Evolutionary conservation across 2,797 vertebrate genomes (phyloP).

Genomic region (Enteromius thamalakanensis): DNA sequence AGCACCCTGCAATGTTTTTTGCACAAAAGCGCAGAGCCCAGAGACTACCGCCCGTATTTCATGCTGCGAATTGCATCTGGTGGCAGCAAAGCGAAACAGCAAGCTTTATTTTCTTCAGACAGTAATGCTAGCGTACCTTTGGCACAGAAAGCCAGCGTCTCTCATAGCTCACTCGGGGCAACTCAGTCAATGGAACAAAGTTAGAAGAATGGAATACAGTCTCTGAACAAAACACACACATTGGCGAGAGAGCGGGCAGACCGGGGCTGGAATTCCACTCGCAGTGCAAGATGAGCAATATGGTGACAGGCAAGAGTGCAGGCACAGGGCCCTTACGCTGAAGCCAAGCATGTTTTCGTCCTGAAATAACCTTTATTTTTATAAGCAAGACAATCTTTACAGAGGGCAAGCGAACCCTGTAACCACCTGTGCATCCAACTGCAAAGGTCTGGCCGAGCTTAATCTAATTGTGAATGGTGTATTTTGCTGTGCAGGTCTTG

Average conservation of each 20-base stretch:
- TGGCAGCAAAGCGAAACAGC: constrained; percentile 65
- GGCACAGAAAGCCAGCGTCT: constrained; percentile 64
- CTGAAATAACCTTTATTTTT: constrained; percentile 62
- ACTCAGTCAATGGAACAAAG: constrained; percentile 67
- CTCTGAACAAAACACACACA: constrained; percentile 64
- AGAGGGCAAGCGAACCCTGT: constrained; percentile 37
- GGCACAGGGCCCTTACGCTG: constrained; percentile 56
- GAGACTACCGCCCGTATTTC: constrained; percentile 58
- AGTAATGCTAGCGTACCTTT: constrained; percentile 65
- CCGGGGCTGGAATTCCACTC: constrained; percentile 62
- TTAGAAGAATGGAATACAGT: constrained; percentile 67
- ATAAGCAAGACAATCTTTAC: constrained; percentile 52
- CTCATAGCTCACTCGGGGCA: constrained; percentile 64
- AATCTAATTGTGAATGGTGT: constrained; percentile 30
- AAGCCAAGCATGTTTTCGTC: constrained; percentile 60
- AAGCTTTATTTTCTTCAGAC: constrained; percentile 66
- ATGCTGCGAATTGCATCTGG: constrained; percentile 64
- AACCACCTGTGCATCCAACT: constrained; percentile 52
- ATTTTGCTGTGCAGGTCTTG: constrained; percentile 20
- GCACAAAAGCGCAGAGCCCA: constrained; percentile 51
- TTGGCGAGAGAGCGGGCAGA: constrained; percentile 54
- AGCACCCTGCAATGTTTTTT: constrained; percentile 45
- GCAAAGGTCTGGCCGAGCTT: constrained; percentile 50
- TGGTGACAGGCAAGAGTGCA: constrained; percentile 59
- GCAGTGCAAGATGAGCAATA: constrained; percentile 61